phyloP scores from a whole-genome alignment of 2,797 vertebrate species.

The Micrastur ruficollis region DNA sequence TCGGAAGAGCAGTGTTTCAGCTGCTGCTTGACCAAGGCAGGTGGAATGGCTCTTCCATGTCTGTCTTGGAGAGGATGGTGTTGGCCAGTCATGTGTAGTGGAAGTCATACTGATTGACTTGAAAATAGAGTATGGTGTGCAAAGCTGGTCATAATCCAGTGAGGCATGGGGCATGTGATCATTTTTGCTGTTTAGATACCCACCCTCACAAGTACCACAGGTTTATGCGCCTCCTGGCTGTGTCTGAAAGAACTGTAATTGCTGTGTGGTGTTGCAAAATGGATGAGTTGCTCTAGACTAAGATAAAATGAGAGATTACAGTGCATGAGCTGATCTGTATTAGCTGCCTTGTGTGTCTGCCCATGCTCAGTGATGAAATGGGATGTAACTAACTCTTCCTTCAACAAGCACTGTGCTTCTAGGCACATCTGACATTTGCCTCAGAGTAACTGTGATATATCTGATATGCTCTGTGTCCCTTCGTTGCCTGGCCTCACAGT shows the following conservation, averaged over 20 bases:
- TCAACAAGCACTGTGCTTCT: not conserved
- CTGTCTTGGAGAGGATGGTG: not conserved
- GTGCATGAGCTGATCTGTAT: not conserved
- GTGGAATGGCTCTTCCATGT: not conserved
- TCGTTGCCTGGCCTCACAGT: not conserved
- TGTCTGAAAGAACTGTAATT: not conserved
- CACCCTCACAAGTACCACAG: not conserved
- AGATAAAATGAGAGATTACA: not conserved
- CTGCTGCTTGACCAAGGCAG: not conserved
- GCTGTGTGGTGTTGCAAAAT: not conserved
- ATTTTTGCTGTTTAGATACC: not conserved
- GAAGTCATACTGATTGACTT: not conserved
- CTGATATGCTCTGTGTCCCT: not conserved
- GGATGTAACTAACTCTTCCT: not conserved
- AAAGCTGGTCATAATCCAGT: not conserved
- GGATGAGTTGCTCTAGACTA: not conserved
- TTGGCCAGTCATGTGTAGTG: not conserved
- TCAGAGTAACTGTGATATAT: not conserved
- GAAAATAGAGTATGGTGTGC: fast-evolving
- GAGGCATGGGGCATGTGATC: not conserved
- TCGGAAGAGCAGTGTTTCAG: not conserved
- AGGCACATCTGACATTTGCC: slow-evolving; percentile 27
- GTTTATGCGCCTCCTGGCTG: not conserved
- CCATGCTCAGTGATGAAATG: not conserved
- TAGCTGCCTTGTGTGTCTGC: not conserved